These are phyloP conservation scores for Synergus japonicus DNA, from an alignment of 2,888 invertebrate species.

Conservation along the genomic window DNA sequence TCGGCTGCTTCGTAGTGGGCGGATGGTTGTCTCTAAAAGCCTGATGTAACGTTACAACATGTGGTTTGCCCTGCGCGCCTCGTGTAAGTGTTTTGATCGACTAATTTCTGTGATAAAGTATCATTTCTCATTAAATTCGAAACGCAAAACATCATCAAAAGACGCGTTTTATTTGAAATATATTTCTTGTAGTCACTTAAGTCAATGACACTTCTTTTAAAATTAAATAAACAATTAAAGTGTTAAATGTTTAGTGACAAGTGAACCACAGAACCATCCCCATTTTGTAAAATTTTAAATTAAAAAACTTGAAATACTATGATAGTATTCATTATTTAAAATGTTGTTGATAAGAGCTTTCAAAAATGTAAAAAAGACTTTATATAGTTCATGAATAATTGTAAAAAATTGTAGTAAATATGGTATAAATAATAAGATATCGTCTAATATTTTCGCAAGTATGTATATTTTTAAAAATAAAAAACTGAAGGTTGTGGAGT, in stretches of 20 bases:
- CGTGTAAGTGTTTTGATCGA: constrained; percentile 64
- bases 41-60: constrained; percentile 68
- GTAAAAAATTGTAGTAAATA: background rate
- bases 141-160: background rate
- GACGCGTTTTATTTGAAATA: background rate
- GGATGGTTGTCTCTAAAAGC: constrained; percentile 60
- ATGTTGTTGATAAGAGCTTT: background rate
- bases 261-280: background rate
- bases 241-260: background rate
- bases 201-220: background rate
- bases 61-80: constrained; percentile 64
- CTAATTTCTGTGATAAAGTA: constrained; percentile 7
- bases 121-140: background rate
- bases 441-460: background rate
- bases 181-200: background rate
- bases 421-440: background rate
- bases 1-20: constrained; percentile 63
- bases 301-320: background rate
- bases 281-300: background rate
- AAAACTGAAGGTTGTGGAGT: no score
- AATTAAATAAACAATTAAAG: background rate
- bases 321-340: background rate
- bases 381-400: background rate
- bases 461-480: no score
- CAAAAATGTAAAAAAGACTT: background rate